phyloP scores from a whole-genome alignment of 2,113 vertebrate genomes.

The Oenanthe oenanthe region DNA sequence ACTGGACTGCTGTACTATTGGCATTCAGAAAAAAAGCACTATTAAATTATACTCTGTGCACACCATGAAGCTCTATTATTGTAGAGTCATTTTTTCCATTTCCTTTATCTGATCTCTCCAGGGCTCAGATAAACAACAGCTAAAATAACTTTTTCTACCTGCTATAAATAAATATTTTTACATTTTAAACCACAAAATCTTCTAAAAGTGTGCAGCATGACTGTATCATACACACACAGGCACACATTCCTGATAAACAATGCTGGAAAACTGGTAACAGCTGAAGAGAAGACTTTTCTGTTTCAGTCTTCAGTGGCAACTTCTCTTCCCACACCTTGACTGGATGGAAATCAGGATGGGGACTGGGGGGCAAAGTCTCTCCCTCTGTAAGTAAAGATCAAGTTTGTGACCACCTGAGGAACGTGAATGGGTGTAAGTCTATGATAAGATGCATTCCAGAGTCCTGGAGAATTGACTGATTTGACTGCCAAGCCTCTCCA shows the following conservation, averaged over 20 bases:
- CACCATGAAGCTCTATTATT: not conserved
- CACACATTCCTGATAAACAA: not conserved
- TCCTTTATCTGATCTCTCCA: not conserved
- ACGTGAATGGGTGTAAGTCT: not conserved
- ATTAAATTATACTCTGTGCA: not conserved
- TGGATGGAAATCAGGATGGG: not conserved
- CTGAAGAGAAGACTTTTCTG: not conserved
- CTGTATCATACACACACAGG: not conserved
- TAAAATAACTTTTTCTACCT: not conserved
- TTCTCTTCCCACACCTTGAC: not conserved
- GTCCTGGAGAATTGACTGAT: not conserved
- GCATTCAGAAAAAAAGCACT: not conserved
- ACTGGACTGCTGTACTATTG: not conserved
- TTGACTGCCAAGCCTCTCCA: accelerated
- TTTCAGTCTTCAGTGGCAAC: not conserved
- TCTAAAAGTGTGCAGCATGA: not conserved
- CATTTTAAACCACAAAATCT: not conserved
- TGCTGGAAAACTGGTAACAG: not conserved
- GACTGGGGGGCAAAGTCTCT: not conserved
- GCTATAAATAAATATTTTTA: not conserved
- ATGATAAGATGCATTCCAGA: not conserved
- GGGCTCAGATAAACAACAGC: not conserved
- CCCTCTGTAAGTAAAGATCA: not conserved
- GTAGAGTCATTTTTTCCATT: not conserved
- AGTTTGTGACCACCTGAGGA: accelerated